Percentiles rank a stretch among this genome's conserved stretches.
These are phyloP conservation scores for Argyresthia goedartella DNA, from an alignment of 2,888 invertebrate species.

Conservation along the genomic window DNA sequence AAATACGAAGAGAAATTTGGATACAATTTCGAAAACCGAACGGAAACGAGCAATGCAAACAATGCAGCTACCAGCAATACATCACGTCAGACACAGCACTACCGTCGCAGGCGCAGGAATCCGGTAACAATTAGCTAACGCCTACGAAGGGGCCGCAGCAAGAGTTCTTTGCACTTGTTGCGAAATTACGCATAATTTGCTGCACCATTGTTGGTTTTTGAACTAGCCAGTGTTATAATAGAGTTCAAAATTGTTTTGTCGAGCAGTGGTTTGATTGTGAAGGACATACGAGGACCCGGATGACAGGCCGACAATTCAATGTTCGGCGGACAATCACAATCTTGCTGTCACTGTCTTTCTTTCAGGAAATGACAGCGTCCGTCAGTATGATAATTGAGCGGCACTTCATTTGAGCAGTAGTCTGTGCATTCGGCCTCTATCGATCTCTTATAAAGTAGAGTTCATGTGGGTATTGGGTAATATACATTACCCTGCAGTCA, in stretches of 20 bases:
- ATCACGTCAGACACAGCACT: not conserved
- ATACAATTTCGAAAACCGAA: too few species aligned
- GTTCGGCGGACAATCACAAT: too few species aligned
- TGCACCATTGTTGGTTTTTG: not conserved
- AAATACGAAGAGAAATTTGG: too few species aligned
- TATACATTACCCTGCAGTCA: not conserved
- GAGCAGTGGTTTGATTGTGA: not conserved
- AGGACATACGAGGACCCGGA: too few species aligned
- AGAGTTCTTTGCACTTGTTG: slow-evolving; percentile 29
- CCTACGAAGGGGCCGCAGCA: slow-evolving; percentile 24
- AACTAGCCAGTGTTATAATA: not conserved
- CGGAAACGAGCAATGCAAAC: not conserved
- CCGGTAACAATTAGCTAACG: slow-evolving; percentile 44
- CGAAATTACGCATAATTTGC: slow-evolving; percentile 1
- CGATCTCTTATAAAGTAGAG: too few species aligned
- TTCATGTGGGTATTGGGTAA: too few species aligned
- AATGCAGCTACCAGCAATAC: not conserved
- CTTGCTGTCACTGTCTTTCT: too few species aligned
- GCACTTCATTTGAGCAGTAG: too few species aligned
- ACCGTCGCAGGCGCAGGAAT: slow-evolving; percentile 31
- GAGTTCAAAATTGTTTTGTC: not conserved
- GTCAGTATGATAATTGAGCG: too few species aligned
- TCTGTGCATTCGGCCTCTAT: too few species aligned
- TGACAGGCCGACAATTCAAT: too few species aligned
- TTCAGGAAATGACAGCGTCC: too few species aligned